phyloP scores from a whole-genome alignment of 2,888 invertebrate species.

The Heliconius cydno region DNA sequence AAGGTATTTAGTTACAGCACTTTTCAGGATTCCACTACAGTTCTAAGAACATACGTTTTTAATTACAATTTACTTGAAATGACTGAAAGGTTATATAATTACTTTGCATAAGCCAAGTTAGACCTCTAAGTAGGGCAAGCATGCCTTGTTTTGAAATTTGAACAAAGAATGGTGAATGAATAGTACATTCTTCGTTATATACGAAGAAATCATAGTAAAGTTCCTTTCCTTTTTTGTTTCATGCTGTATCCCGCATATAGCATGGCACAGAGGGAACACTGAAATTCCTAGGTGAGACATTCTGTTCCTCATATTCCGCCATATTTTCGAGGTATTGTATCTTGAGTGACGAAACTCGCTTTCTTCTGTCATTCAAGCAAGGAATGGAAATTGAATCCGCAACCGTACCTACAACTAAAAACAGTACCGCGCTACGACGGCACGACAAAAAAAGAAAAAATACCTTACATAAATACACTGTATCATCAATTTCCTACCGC shows the following conservation, averaged over 20 bases:
- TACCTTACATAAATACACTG: neutral
- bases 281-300: neutral
- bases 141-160: too few species aligned
- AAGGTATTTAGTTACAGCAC: constrained; percentile 35
- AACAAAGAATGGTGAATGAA: too few species aligned
- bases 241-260: too few species aligned
- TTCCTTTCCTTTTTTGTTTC: too few species aligned
- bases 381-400: neutral
- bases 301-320: neutral
- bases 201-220: too few species aligned
- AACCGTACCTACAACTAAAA: neutral
- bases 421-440: too few species aligned
- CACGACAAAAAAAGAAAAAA: too few species aligned
- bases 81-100: constrained; percentile 10
- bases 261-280: too few species aligned
- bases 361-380: too few species aligned
- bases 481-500: constrained; percentile 13
- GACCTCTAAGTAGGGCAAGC: too few species aligned
- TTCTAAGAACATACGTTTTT: constrained; percentile 22
- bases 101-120: neutral
- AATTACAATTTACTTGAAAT: constrained; percentile 27
- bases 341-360: neutral
- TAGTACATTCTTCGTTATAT: too few species aligned
- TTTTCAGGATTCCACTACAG: constrained; percentile 34
- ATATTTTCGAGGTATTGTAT: neutral